Base-by-base conservation (phyloP, 37 sponge, comb jelly and placozoan species). In the Halichondria panicea region DNA sequence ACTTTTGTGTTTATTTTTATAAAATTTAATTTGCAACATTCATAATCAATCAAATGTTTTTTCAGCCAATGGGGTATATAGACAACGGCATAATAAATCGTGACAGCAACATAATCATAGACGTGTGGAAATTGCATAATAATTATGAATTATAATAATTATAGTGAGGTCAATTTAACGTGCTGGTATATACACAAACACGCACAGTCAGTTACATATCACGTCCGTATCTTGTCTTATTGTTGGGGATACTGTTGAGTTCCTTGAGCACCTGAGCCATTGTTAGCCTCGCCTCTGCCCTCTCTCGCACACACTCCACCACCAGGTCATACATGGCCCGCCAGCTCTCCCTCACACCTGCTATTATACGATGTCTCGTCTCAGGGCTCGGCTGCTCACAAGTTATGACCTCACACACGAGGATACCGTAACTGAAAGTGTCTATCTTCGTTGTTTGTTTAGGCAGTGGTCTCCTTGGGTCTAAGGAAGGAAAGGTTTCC, bases 391-490 rank as follows among this genome's bases (percentile, higher is more conserved):
- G 92, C 18, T 86, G 60, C 41, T 68, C 34, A 15, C 61, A 36
- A 19, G 42, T 24, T 40, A 55, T 27, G 39, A 87, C 43, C 78
- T 92, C 93, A 53, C 79, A 50, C 42, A 84, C 33, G 39, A 92
- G 74, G 3, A 88, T 76, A 15, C 93, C 93, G 59, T 66, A 92
- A 42, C 93, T 92, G 77, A 63, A 92, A 24, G 81, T 82, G 48
- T 92, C 93, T 35, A 87, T 74, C 67, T 92, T 92, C 36, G 93
- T 79, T 15, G 72, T 83, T 40, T 87, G 93, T 31, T 33, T 32
- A 21, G 69, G 57, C 4, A 66, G 45, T 32, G 22, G 61, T 25
- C 40, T 19, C 27, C 48, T 37, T 39, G 43, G 27, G 58, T 32
- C 62, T 1, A 25, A 19, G 18, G 27, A 28, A 1, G 53, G 55